Evolutionary conservation across 2,888 invertebrate genomes (phyloP).

Genomic region (Xestia c-nigrum): DNA sequence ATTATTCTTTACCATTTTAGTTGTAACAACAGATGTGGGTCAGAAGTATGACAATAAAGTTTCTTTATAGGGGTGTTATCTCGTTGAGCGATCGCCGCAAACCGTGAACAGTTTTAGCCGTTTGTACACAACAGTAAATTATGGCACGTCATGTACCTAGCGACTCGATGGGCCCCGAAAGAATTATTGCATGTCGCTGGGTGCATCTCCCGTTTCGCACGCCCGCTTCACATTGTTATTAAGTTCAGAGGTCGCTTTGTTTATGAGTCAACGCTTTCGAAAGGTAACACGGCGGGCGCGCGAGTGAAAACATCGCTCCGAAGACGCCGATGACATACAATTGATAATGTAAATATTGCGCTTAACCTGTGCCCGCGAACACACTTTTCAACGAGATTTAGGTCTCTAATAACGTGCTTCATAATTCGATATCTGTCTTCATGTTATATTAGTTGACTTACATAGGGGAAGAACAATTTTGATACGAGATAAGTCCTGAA

Average conservation of each 20-base stretch:
- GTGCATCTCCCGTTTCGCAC: conserved; percentile 90
- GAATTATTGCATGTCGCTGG: conserved; percentile 87
- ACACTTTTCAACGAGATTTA: conserved; percentile 78
- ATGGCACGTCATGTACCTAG: conserved; percentile 82
- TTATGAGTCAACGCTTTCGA: conserved; percentile 89
- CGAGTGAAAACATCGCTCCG: conserved; percentile 87
- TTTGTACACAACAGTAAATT: conserved; percentile 77
- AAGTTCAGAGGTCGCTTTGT: conserved; percentile 90
- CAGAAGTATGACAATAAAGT: conserved; percentile 80
- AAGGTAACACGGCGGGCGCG: conserved; percentile 87
- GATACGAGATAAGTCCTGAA: background rate
- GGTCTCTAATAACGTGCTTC: conserved; percentile 72
- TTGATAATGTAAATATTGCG: conserved; percentile 88
- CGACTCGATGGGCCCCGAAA: conserved; percentile 83
- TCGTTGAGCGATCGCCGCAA: conserved; percentile 76
- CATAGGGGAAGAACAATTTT: background rate
- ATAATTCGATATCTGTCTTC: conserved; percentile 49
- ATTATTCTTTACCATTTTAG: conserved; percentile 79
- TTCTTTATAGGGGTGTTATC: conserved; percentile 82
- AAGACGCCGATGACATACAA: conserved; percentile 88
- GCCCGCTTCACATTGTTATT: conserved; percentile 89
- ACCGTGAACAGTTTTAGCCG: conserved; percentile 80
- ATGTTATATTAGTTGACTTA: conserved; percentile 23
- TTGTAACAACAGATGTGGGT: conserved; percentile 82
- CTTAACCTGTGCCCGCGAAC: conserved; percentile 80